phyloP scores from a whole-genome alignment of 2,797 vertebrate genomes.

The Mormyrops attenuatus region DNA sequence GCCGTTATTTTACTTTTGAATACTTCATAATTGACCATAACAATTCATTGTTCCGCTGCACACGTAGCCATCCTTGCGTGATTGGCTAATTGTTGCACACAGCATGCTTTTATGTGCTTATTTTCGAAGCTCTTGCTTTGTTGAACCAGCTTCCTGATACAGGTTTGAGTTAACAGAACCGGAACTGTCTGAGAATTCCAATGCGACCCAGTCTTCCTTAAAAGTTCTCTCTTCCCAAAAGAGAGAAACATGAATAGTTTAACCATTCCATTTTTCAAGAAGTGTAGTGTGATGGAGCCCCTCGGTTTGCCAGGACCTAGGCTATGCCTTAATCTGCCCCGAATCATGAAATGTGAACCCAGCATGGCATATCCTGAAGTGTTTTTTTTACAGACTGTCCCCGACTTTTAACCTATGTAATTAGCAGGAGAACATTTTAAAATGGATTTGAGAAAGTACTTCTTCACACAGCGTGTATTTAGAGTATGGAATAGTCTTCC shows the following conservation, averaged over 20 bases:
- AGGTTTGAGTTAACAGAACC: neutral
- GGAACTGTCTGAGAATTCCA: neutral
- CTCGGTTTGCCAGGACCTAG: neutral
- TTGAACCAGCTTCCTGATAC: neutral
- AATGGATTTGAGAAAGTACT: neutral
- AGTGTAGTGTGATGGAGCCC: neutral
- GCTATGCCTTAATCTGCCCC: neutral
- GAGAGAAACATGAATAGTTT: neutral
- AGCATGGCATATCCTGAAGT: neutral
- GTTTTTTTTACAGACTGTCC: neutral
- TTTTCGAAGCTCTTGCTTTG: neutral
- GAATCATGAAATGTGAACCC: neutral
- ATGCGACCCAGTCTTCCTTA: neutral
- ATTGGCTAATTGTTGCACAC: neutral
- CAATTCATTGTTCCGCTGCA: neutral
- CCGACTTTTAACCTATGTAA: neutral
- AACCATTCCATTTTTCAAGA: neutral
- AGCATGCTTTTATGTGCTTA: neutral
- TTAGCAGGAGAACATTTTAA: neutral
- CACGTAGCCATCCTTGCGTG: neutral
- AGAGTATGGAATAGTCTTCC: neutral
- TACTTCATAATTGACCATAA: neutral
- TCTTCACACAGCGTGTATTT: neutral
- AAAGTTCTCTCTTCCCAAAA: neutral
- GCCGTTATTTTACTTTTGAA: neutral